phyloP scores from a whole-genome alignment of 23 tunicate species.

The Halocynthia roretzi region DNA sequence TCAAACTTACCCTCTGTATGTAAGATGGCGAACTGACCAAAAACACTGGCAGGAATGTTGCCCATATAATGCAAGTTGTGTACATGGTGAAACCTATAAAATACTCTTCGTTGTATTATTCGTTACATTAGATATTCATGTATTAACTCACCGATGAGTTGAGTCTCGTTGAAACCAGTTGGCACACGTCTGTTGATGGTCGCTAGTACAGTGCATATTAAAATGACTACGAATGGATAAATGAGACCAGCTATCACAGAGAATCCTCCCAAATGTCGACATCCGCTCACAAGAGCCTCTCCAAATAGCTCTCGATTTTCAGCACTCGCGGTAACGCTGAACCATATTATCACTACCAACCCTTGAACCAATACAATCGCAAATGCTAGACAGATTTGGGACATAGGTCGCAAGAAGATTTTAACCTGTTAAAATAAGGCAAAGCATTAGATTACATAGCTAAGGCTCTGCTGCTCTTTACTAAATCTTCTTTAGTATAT shows the following conservation, averaged over 20 bases:
- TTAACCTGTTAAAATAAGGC: conserved; percentile 27
- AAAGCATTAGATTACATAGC: too few species aligned
- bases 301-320: conserved; percentile 14
- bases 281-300: neutral
- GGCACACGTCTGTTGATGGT: conserved; percentile 40
- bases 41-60: conserved; percentile 55
- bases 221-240: conserved; percentile 35
- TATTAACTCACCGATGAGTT: conserved; percentile 32
- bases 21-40: conserved; percentile 22
- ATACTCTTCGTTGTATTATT: neutral
- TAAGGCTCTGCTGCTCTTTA: too few species aligned
- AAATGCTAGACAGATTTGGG: conserved; percentile 33
- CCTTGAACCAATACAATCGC: conserved; percentile 42
- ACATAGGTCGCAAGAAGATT: conserved; percentile 34
- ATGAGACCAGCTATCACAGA: conserved; percentile 18
- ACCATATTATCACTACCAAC: conserved; percentile 38
- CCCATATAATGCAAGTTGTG: conserved; percentile 72
- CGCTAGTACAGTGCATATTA: conserved; percentile 43
- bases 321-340: conserved; percentile 12
- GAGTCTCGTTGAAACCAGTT: conserved; percentile 48
- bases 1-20: conserved; percentile 26
- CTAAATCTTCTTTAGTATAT: too few species aligned
- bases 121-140: neutral
- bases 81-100: conserved; percentile 72
- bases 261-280: neutral